Conservation (phyloP, 2,888 invertebrate genomes). For the Epinotia ramella region DNA sequence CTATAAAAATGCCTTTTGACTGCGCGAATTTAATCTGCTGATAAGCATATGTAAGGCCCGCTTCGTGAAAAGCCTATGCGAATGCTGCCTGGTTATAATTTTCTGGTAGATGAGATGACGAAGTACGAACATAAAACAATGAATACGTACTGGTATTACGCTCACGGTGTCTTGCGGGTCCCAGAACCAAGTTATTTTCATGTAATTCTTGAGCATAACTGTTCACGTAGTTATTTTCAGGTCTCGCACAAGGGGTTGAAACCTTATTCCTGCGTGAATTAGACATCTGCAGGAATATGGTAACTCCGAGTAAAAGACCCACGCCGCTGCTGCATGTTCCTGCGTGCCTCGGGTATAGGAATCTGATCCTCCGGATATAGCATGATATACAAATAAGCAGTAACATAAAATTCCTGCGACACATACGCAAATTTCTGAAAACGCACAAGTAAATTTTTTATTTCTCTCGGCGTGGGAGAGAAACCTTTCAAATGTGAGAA, state of each 20-base stretch:
- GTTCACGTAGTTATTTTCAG: background rate
- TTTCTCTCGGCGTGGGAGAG: background rate
- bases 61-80: too few relatives aligned
- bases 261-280: conserved; percentile 1
- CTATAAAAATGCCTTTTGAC: too few relatives aligned
- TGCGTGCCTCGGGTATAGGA: background rate
- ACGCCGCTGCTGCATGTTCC: background rate
- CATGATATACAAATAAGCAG: too few relatives aligned
- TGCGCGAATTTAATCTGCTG: too few relatives aligned
- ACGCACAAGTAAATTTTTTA: background rate
- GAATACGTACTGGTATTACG: background rate
- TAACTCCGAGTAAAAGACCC: conserved; percentile 1
- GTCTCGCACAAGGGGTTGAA: background rate
- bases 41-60: too few relatives aligned
- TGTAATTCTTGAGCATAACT: background rate
- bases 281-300: background rate
- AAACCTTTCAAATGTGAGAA: background rate
- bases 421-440: background rate
- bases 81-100: background rate
- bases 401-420: too few relatives aligned
- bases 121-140: background rate
- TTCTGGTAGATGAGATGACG: background rate
- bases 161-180: background rate
- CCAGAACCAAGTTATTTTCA: background rate
- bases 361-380: background rate